Base-by-base conservation (phyloP, 2,888 invertebrate genomes). In the Polydrusus tereticollis region DNA sequence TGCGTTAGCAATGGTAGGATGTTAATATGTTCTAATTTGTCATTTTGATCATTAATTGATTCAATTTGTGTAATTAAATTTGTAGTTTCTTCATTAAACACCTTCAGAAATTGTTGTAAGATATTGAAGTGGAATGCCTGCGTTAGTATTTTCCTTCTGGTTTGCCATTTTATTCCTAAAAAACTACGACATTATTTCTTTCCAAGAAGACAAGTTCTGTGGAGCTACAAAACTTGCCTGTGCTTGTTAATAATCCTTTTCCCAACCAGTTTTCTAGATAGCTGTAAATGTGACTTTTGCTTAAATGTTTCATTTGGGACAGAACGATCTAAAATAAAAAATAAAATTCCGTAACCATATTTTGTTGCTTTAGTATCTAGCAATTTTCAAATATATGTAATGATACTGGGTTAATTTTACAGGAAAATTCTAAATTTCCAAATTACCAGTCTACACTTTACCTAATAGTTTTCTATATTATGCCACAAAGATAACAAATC, bases 1-100 rank as follows among this genome's bases (percentile, higher is more conserved):
- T 86, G 82, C 0, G 87, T 86, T n/a, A 88, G 80, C 47, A 86
- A 82, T 1, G 85, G 85, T 63, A 86, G 82, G 2, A 89, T 81
- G 77, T 88, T 83, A 23, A 85, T 78, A 20, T 52, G 41, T 14
- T 67, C 23, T 21, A 16, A 18, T 14, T 57, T n/a, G 0, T 77
- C 72, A 16, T 75, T 71, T 67, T 79, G 41, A 5, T 75, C 77
- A 10, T 76, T 78, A 8, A 77, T 74, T 12, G 75, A 59, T 64
- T 80, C 78, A 8, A 86, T 74, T 5, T 75, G 64, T 2, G 77
- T 60, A 0, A 82, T 77, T 70, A 85, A 71, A 12, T 75, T 77
- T 18, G 80, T 78, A 8, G 81, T 79, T 63, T 86, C 82, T 50
- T 85, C 81, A 14, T 79, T 75, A 50, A 86, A 85, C 12, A 83